Conservation (phyloP, 1,140 invertebrate genomes). For the Maconellicoccus hirsutus region DNA sequence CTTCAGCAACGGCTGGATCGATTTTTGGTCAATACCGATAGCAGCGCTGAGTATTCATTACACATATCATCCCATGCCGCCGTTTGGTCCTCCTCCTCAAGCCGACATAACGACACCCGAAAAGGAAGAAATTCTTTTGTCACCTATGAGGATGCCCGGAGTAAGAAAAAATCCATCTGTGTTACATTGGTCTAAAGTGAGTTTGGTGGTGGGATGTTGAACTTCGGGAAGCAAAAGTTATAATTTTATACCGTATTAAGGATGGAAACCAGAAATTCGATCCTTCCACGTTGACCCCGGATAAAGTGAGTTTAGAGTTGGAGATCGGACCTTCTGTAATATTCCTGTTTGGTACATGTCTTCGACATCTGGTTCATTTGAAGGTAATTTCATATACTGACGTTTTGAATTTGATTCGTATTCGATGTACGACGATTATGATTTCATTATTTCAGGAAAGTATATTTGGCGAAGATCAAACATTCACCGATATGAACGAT, state of each 20-base stretch:
- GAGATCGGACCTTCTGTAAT: conserved; percentile 87
- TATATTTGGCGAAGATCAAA: conserved; percentile 89
- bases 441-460: conserved; percentile 57
- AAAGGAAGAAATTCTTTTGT: conserved; percentile 82
- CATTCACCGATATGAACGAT: conserved; percentile 72
- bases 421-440: neutral
- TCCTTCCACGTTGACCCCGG: conserved; percentile 65
- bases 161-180: conserved; percentile 52
- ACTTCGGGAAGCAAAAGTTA: neutral
- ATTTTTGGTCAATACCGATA: conserved; percentile 91
- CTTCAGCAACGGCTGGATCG: conserved; percentile 70
- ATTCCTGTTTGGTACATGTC: conserved; percentile 75
- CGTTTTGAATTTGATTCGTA: neutral
- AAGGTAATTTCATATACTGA: conserved; percentile 41
- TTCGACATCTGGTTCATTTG: conserved; percentile 76
- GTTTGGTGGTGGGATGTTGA: neutral
- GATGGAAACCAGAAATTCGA: conserved; percentile 67
- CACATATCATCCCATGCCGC: conserved; percentile 80
- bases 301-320: conserved; percentile 78
- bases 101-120: conserved; percentile 86
- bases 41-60: conserved; percentile 82
- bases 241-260: conserved; percentile 31
- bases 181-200: conserved; percentile 47
- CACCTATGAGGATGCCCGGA: conserved; percentile 77
- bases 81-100: conserved; percentile 69